Evolutionary conservation across 2,888 invertebrate species (phyloP).

Genomic region (Fragum whitleyi): DNA sequence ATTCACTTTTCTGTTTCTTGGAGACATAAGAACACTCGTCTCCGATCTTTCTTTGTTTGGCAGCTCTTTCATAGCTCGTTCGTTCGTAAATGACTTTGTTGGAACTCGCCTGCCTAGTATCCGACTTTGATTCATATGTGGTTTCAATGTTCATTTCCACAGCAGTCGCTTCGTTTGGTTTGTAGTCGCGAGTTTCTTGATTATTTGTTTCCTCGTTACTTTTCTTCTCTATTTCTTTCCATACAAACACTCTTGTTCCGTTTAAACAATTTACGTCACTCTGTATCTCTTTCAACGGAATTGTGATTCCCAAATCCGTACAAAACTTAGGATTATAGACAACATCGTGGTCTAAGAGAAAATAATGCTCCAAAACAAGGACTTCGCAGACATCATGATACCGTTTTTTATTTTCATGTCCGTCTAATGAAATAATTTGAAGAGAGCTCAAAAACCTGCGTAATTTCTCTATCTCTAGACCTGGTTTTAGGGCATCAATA

Average conservation of each 20-base stretch:
- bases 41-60: no score
- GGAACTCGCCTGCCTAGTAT: no score
- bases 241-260: slow-evolving; percentile 15
- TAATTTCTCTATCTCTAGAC: no score
- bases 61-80: no score
- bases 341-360: slow-evolving; percentile 17
- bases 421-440: slow-evolving; percentile 4
- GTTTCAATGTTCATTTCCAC: no score
- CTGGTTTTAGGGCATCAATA: background rate
- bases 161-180: no score
- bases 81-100: no score
- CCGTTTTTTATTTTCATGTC: background rate
- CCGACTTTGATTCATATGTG: no score
- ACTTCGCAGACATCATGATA: slow-evolving; percentile 7
- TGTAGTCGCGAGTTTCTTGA: no score
- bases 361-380: slow-evolving; percentile 17
- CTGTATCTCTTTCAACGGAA: no score
- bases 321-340: background rate
- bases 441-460: slow-evolving; percentile 1
- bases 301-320: background rate
- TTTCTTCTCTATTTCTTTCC: slow-evolving; percentile 9
- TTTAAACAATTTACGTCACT: background rate
- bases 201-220: no score
- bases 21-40: background rate
- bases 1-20: no score